A percentile compares a stretch with the other conserved stretches of the same genome.
These are phyloP conservation scores for Sialis fuliginosa DNA, from an alignment of 2,888 invertebrate species.

Conservation along the genomic window DNA sequence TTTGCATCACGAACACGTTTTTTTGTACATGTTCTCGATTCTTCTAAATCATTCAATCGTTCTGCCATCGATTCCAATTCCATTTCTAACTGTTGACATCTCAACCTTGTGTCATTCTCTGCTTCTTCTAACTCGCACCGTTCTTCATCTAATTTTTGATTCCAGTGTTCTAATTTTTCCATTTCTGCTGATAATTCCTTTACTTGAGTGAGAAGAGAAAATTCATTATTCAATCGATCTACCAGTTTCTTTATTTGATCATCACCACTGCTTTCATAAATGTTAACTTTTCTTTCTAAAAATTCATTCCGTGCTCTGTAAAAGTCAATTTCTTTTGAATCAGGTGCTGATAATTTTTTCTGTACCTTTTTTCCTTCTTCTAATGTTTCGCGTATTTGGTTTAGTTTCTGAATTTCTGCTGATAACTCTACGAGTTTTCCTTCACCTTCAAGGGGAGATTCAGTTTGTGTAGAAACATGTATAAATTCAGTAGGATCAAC, in stretches of 20 bases:
- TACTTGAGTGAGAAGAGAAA: slow-evolving; percentile 30
- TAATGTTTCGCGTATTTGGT: slow-evolving; percentile 41
- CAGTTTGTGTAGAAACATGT: slow-evolving; percentile 32
- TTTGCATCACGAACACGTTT: slow-evolving; percentile 12
- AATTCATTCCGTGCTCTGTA: slow-evolving; percentile 46
- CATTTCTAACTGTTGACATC: slow-evolving; percentile 30
- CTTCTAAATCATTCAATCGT: slow-evolving; percentile 17
- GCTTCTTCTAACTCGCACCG: slow-evolving; percentile 58
- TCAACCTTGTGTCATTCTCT: slow-evolving; percentile 51
- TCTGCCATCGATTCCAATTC: slow-evolving; percentile 13
- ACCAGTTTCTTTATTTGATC: slow-evolving; percentile 39
- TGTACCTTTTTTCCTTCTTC: slow-evolving; percentile 30
- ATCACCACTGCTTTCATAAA: slow-evolving; percentile 48
- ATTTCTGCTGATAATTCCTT: slow-evolving; percentile 30
- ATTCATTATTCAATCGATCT: slow-evolving; percentile 43
- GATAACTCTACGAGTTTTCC: slow-evolving; percentile 27
- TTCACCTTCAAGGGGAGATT: slow-evolving; percentile 1
- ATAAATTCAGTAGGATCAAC: slow-evolving; percentile 30
- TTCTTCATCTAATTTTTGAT: slow-evolving; percentile 48
- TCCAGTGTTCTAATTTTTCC: slow-evolving; percentile 39
- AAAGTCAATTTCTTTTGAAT: slow-evolving; percentile 22
- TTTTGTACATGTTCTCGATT: slow-evolving; percentile 15
- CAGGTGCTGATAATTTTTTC: slow-evolving; percentile 7
- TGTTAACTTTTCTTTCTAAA: slow-evolving; percentile 43
- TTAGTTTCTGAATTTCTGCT: slow-evolving; percentile 43